These are phyloP conservation scores for Perccottus glenii DNA, from an alignment of 2,113 vertebrate species.

Conservation along the genomic window DNA sequence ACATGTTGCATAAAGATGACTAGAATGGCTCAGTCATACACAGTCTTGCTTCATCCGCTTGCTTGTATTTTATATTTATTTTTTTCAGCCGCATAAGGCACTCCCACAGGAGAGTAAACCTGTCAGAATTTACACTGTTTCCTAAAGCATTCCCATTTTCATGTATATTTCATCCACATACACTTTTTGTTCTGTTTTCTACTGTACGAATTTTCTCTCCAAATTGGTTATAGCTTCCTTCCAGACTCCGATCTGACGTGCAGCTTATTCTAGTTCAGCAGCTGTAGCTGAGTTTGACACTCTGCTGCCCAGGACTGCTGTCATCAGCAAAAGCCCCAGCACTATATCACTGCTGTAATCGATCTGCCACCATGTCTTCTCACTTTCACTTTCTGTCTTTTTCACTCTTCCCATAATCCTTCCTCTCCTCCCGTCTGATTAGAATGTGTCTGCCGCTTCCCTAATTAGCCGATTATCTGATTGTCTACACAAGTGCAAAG, in stretches of 20 bases:
- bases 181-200: conserved; percentile 10
- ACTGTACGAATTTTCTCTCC: conserved; percentile 17
- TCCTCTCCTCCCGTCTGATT: conserved; percentile 5
- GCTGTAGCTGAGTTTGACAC: conserved; percentile 40
- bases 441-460: conserved; percentile 1
- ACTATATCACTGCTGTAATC: conserved; percentile 62
- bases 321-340: conserved; percentile 64
- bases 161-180: conserved; percentile 2
- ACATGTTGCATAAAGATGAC: neutral
- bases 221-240: conserved; percentile 3
- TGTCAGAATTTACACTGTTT: neutral
- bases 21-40: no score
- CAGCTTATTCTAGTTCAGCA: conserved; percentile 42
- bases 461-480: conserved; percentile 55
- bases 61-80: no score
- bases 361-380: conserved; percentile 57
- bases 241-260: conserved; percentile 10
- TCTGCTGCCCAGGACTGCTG: conserved; percentile 56
- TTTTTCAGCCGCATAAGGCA: neutral
- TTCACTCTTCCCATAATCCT: conserved; percentile 7
- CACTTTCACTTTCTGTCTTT: conserved; percentile 13
- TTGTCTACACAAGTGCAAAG: conserved; percentile 35
- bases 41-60: no score
- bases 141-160: neutral
- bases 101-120: neutral